Percentiles rank a stretch among this genome's conserved stretches.
Evolutionary conservation across 2,888 invertebrate species (phyloP).

Genomic region (Mechanitis mazaeus): DNA sequence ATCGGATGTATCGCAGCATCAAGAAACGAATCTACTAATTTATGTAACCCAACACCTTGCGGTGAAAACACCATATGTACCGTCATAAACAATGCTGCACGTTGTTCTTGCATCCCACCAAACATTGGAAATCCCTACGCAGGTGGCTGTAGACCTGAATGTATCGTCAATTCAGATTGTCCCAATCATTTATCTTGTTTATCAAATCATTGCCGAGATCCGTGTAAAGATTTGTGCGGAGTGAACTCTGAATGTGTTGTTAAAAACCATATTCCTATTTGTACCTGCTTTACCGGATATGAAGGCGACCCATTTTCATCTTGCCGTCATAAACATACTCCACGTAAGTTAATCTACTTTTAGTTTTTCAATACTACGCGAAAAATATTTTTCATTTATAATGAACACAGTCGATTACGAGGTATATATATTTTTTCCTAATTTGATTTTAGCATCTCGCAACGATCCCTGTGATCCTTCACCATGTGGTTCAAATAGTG

Average conservation of each 20-base stretch:
- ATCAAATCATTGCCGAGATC: conserved; percentile 90
- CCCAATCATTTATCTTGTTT: conserved; percentile 85
- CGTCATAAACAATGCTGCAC: conserved; percentile 80
- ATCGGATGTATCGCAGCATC: conserved; percentile 82
- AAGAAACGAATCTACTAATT: conserved; percentile 67
- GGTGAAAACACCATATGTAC: conserved; percentile 89
- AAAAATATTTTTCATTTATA: too few relatives aligned
- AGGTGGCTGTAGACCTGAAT: conserved; percentile 91
- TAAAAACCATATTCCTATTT: conserved; percentile 88
- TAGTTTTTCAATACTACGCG: too few relatives aligned
- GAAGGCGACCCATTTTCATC: conserved; percentile 90
- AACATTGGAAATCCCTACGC: conserved; percentile 92
- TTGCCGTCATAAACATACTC: conserved; percentile 78
- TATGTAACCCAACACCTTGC: conserved; percentile 88
- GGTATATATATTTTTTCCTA: too few relatives aligned
- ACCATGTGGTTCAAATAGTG: conserved; percentile 86
- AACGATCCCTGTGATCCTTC: conserved; percentile 84
- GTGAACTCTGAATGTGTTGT: conserved; percentile 88
- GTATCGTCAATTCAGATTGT: conserved; percentile 88
- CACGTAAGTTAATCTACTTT: conserved; percentile 66
- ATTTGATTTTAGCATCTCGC: conserved; percentile 34
- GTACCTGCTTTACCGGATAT: conserved; percentile 85
- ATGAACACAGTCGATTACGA: too few relatives aligned
- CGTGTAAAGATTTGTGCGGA: conserved; percentile 90
- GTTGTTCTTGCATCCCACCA: conserved; percentile 91